Evolutionary conservation across 30 jellyfish, hydroid and myxozoan genomes (phyloP).

Genomic region (Turritopsis rubra): DNA sequence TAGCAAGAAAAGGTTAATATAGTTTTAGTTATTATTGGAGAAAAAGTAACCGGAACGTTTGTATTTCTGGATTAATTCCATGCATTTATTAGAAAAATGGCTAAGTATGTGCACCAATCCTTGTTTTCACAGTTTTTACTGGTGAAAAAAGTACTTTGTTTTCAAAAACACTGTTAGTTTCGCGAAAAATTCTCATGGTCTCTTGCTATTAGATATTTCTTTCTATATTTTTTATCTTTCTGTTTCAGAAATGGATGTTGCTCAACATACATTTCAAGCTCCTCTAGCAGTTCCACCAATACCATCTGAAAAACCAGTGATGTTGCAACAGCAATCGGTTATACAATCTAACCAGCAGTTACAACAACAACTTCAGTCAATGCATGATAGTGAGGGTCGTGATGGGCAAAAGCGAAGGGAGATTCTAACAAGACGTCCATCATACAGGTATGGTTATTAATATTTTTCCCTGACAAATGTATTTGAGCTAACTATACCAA

Average conservation of each 20-base stretch:
- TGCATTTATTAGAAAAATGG: background rate
- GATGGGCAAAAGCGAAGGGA: constrained; percentile 19
- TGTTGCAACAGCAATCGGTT: background rate
- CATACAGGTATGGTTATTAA: background rate
- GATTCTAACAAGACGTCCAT: constrained; percentile 8
- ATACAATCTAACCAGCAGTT: constrained; percentile 1
- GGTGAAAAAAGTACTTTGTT: background rate
- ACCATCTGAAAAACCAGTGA: background rate
- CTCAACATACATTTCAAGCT: constrained; percentile 14
- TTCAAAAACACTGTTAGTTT: too few species aligned
- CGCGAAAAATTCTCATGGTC: background rate
- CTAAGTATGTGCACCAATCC: background rate
- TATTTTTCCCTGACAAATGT: too few species aligned
- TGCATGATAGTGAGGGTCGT: constrained; percentile 12
- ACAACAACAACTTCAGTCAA: constrained; percentile 7
- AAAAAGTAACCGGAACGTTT: background rate
- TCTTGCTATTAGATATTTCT: too few species aligned
- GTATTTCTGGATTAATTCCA: background rate
- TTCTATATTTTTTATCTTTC: background rate
- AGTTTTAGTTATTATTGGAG: background rate
- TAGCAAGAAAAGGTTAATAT: background rate
- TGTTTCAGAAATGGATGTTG: constrained; percentile 9
- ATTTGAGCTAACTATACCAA: too few species aligned
- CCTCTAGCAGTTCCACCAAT: constrained; percentile 10
- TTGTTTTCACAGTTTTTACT: background rate